Percentiles rank a stretch among this genome's conserved stretches.
Conservation (phyloP, 1,140 invertebrate species). For the Chymomyza costata region DNA sequence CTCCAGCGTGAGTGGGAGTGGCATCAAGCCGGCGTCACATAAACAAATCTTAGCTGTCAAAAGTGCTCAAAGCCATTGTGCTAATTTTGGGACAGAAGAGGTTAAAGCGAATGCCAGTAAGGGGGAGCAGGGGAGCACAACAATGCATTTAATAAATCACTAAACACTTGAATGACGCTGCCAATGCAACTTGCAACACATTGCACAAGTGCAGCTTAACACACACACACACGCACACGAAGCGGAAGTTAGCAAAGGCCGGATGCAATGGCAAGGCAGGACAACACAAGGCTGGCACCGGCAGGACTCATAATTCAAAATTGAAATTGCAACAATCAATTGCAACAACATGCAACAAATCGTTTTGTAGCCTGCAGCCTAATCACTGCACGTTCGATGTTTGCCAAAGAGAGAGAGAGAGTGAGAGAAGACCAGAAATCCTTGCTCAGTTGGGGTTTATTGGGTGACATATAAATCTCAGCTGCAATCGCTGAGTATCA, state of each 20-base stretch:
- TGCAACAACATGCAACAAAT: slow-evolving; percentile 73
- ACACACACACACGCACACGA: slow-evolving; percentile 8
- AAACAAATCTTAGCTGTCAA: slow-evolving; percentile 72
- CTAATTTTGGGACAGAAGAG: slow-evolving; percentile 45
- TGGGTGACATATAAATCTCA: slow-evolving; percentile 44
- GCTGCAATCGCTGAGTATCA: slow-evolving; percentile 22
- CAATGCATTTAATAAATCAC: slow-evolving; percentile 73
- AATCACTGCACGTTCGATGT: slow-evolving; percentile 63
- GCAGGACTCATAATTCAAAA: slow-evolving; percentile 68
- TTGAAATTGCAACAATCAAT: slow-evolving; percentile 75
- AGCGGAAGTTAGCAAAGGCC: slow-evolving; percentile 39
- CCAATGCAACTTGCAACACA: slow-evolving; percentile 71
- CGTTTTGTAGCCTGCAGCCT: slow-evolving; percentile 55
- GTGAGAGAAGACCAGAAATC: too few relatives aligned
- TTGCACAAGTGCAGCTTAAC: slow-evolving; percentile 52
- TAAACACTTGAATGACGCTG: slow-evolving; percentile 73
- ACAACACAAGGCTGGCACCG: slow-evolving; percentile 7
- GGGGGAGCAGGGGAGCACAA: slow-evolving; percentile 10
- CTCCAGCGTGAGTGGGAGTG: too few relatives aligned
- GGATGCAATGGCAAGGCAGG: slow-evolving; percentile 45
- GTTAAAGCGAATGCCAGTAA: neutral
- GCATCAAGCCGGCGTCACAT: slow-evolving; percentile 26
- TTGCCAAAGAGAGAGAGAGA: slow-evolving; percentile 4
- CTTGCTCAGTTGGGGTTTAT: too few relatives aligned
- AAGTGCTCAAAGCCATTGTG: slow-evolving; percentile 72